phyloP scores from a whole-genome alignment of 2,113 vertebrate species.

The Macrotis lagotis region DNA sequence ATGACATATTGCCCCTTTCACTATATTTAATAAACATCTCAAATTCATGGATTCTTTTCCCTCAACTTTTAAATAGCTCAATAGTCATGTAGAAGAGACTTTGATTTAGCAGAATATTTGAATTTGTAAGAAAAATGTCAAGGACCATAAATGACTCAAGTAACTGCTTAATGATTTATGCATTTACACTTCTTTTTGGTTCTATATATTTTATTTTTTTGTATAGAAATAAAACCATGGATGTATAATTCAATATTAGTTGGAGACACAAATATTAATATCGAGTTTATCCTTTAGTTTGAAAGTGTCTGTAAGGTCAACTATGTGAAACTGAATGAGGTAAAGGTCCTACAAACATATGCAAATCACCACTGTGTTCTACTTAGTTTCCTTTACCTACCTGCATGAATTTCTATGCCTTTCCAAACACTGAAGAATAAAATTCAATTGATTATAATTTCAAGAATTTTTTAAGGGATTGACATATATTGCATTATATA shows the following conservation, averaged over 20 bases:
- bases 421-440: not conserved
- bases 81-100: not conserved
- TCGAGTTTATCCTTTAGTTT: not conserved
- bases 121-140: not conserved
- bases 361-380: not conserved
- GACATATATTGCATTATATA: not conserved
- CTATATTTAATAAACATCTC: not conserved
- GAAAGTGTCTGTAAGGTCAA: not conserved
- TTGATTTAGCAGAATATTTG: not conserved
- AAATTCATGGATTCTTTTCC: no score
- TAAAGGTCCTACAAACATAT: not conserved
- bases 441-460: not conserved
- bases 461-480: not conserved
- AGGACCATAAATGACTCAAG: not conserved
- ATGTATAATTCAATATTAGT: not conserved
- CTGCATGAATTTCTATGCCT: not conserved
- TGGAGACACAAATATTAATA: not conserved
- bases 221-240: not conserved
- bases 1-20: not conserved
- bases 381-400: not conserved
- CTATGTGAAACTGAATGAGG: not conserved
- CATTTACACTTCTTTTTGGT: not conserved
- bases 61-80: not conserved
- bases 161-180: not conserved
- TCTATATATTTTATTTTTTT: not conserved